Evolutionary conservation across 1,140 invertebrate species (phyloP).

Genomic region (Aporrectodea caliginosa): DNA sequence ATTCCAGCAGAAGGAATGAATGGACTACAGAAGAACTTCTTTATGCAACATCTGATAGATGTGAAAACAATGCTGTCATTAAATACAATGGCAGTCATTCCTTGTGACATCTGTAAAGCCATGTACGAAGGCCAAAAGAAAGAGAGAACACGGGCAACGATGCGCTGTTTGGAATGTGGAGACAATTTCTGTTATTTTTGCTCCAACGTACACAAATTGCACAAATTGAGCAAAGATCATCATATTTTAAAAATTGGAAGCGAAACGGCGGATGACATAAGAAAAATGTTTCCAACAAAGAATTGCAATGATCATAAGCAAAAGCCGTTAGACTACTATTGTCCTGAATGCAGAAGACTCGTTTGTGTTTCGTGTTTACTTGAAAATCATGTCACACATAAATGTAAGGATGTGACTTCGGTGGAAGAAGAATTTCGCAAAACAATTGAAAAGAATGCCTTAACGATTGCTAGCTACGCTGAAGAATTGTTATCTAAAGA

Average conservation of each 20-base stretch:
- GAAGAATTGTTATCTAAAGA: no score
- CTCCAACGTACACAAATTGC: background rate
- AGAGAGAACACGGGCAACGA: background rate
- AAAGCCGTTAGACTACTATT: no score
- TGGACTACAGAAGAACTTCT: background rate
- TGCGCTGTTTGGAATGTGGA: background rate
- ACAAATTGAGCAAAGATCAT: background rate
- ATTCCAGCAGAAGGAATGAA: background rate
- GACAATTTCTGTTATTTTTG: background rate
- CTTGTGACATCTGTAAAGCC: background rate
- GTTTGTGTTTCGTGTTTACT: no score
- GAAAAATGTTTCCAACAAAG: no score
- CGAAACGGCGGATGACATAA: no score
- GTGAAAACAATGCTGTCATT: background rate
- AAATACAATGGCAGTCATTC: background rate
- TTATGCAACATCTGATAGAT: background rate
- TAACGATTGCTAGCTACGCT: no score
- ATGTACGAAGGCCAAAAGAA: background rate
- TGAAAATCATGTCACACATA: no score
- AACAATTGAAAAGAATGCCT: no score
- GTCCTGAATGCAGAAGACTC: no score
- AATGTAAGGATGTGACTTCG: no score
- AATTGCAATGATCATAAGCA: no score
- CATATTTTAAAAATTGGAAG: background rate
- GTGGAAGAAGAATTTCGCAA: no score